Evolutionary conservation across 92 coral and sea anemone genomes (phyloP), one percentile per base, ranked within the genome.

Genomic region (Muricea muricata): DNA sequence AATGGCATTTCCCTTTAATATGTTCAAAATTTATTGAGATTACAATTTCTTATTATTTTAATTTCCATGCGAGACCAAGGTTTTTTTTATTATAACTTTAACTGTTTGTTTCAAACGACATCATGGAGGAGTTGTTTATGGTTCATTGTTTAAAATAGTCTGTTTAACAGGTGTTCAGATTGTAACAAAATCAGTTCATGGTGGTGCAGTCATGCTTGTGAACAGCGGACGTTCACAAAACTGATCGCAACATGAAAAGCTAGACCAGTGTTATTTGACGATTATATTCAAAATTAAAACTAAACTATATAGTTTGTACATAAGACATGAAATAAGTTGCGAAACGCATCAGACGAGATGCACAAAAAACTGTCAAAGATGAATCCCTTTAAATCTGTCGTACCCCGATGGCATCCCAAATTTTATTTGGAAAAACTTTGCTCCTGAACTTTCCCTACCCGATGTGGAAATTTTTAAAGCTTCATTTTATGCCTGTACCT

Each of bases 91-190:
- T 28, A 10, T 32, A 4, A 2, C 3, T 24, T 5, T 9, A 14
- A 30, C 37, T 28, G 37, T 28, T 20, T 25, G 13, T 63, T 63
- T 10, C 1, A 10, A 32, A n/a, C 39, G 37, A 26, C 30, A 63
- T 28, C 18, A 32, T 28, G 70, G n/a, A 63, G 70, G 28, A 63
- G 28, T 30, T 63, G 35, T 63, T 15, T 63, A 17, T 54, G 70
- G 3, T 63, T 18, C 37, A 63, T 63, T 63, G 70, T 63, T 63
- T 6, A 29, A 63, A 7, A 9, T 7, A 52, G 26, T 18, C 20
- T 52, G 60, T 28, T n/a, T 63, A 0, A 32, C 70, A 63, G 70
- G 70, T 63, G 70, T 26, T 32, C 70, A 63, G 70, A 63, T 63
- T 63, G 70, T 63, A 32, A 28, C 21, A 6, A 63, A 63, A 32